Evolutionary conservation across 2,113 vertebrate species (phyloP).

Genomic region (Coryphaenoides rupestris): DNA sequence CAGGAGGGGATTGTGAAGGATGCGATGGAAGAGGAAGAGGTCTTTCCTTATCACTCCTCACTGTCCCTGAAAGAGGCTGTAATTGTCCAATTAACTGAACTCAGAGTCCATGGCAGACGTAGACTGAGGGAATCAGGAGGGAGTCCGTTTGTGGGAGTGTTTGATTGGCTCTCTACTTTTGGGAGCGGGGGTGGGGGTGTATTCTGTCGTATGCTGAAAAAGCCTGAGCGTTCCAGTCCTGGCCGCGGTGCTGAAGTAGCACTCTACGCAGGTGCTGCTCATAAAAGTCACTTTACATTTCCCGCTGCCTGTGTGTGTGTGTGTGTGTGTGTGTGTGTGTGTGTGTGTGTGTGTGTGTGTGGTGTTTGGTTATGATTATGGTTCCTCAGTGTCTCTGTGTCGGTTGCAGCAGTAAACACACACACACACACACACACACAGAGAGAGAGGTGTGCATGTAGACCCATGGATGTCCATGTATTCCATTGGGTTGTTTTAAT

Average conservation of each 20-base stretch:
- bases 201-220: slow-evolving; percentile 61
- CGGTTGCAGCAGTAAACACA: slow-evolving; percentile 16
- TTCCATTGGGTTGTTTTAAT: too few relatives aligned
- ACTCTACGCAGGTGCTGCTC: slow-evolving; percentile 54
- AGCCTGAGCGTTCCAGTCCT: slow-evolving; percentile 44
- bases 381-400: slow-evolving; percentile 26
- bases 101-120: slow-evolving; percentile 14
- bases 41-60: slow-evolving; percentile 32
- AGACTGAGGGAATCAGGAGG: slow-evolving; percentile 4
- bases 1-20: slow-evolving; percentile 36
- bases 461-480: too few relatives aligned
- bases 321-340: neutral
- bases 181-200: slow-evolving; percentile 33
- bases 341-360: neutral
- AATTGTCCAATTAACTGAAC: slow-evolving; percentile 52
- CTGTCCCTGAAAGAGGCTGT: slow-evolving; percentile 42
- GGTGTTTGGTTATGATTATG: slow-evolving; percentile 33
- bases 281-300: slow-evolving; percentile 25
- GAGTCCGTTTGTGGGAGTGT: neutral
- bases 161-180: slow-evolving; percentile 20
- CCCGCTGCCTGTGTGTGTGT: slow-evolving; percentile 15
- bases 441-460: too few relatives aligned
- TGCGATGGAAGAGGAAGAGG: slow-evolving; percentile 32
- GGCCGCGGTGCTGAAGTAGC: slow-evolving; percentile 58
- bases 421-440: too few relatives aligned